A percentile compares a stretch with the other conserved stretches of the same genome.
Evolutionary conservation across 2,888 invertebrate species (phyloP).

Genomic region (Cheilosia grossa): DNA sequence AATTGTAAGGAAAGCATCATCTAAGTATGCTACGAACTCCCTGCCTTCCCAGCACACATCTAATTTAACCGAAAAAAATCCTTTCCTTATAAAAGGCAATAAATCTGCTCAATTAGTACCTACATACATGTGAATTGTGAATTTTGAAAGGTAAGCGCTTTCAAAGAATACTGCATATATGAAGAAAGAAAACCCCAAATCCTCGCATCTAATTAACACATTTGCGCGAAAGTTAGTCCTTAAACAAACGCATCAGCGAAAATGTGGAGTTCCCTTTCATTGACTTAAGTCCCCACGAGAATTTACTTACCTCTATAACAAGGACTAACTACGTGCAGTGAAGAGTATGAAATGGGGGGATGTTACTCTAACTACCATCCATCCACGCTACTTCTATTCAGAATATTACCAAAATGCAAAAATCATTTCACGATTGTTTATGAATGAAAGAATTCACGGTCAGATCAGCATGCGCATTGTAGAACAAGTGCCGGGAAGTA

Average conservation of each 20-base stretch:
- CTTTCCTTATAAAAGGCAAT: neutral
- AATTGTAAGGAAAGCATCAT: too few species aligned
- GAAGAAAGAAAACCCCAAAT: conserved; percentile 6
- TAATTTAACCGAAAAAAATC: neutral
- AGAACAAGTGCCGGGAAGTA: conserved; percentile 19
- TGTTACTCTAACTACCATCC: neutral
- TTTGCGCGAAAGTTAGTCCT: conserved; percentile 51
- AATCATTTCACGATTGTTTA: conserved; percentile 17
- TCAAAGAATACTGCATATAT: neutral
- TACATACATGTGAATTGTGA: conserved; percentile 1
- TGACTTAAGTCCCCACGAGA: conserved; percentile 43
- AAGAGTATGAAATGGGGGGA: neutral
- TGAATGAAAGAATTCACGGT: conserved; percentile 29
- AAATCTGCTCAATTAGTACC: conserved; percentile 44
- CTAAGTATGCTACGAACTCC: too few species aligned
- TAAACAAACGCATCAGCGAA: conserved; percentile 64
- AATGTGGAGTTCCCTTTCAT: conserved; percentile 40
- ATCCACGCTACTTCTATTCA: conserved; percentile 2
- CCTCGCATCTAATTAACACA: conserved; percentile 59
- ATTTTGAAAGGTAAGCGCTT: conserved; percentile 46
- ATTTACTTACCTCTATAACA: neutral
- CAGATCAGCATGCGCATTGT: conserved; percentile 64
- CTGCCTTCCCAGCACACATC: too few species aligned
- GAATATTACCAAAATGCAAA: neutral
- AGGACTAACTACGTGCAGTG: neutral